Conservation (phyloP, 2,888 invertebrate species). For the Panzeria rudis region DNA sequence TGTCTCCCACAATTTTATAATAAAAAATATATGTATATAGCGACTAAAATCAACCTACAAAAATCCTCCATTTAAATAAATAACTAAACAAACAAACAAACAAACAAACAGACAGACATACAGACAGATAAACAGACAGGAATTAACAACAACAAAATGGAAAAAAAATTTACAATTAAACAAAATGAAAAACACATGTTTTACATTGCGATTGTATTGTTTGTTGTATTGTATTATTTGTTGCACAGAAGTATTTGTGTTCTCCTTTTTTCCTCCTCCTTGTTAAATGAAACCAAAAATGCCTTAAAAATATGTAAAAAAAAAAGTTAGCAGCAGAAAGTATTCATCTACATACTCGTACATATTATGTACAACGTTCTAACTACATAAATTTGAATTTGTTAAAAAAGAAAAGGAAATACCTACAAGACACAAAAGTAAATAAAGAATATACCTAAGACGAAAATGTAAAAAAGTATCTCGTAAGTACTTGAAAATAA, state of each 20-base stretch:
- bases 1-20: slow-evolving; percentile 70
- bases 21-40: slow-evolving; percentile 10
- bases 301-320: background rate
- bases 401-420: slow-evolving; percentile 16
- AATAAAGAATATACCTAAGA: background rate
- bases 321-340: slow-evolving; percentile 15
- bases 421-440: slow-evolving; percentile 18
- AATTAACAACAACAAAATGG: slow-evolving; percentile 52
- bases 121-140: slow-evolving; percentile 36
- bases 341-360: slow-evolving; percentile 34
- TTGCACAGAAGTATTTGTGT: slow-evolving; percentile 20
- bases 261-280: slow-evolving; percentile 1
- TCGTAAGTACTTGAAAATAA: slow-evolving; percentile 47
- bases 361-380: background rate
- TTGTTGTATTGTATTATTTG: slow-evolving; percentile 22
- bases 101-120: slow-evolving; percentile 36
- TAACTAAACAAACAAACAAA: too few species aligned
- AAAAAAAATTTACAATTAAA: slow-evolving; percentile 70
- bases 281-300: slow-evolving; percentile 36
- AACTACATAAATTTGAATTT: slow-evolving; percentile 51
- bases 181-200: slow-evolving; percentile 75
- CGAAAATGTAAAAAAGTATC: slow-evolving; percentile 43
- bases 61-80: slow-evolving; percentile 68
- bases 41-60: slow-evolving; percentile 53
- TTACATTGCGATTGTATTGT: slow-evolving; percentile 69